Percentiles rank a stretch among this genome's conserved stretches.
Conservation (phyloP, 2,797 vertebrate genomes). For the Enteromius trimaculatus region DNA sequence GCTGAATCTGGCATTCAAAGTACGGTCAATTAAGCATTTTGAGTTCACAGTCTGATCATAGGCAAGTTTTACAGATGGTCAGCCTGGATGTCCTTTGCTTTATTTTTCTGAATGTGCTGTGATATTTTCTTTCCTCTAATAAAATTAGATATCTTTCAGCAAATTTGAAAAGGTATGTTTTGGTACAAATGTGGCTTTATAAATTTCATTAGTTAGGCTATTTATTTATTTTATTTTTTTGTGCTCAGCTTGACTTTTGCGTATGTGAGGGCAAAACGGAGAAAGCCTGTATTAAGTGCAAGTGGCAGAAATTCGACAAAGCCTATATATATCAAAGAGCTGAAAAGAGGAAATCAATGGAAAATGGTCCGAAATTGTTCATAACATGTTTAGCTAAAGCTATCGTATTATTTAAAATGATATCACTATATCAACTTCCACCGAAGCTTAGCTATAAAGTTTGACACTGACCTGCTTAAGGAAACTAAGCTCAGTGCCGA, state of each 20-base stretch:
- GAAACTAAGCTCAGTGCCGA: background rate
- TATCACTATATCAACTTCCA: background rate
- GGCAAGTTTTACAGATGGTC: background rate
- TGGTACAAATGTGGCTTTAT: background rate
- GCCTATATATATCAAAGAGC: background rate
- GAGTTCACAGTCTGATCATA: conserved; percentile 13
- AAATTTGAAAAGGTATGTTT: background rate
- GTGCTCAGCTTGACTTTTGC: background rate
- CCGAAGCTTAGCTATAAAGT: background rate
- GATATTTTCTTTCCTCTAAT: background rate
- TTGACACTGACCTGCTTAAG: conserved; percentile 3
- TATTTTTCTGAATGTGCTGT: background rate
- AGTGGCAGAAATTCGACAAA: conserved; percentile 1
- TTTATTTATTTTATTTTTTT: background rate
- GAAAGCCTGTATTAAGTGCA: background rate
- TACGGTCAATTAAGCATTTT: conserved; percentile 41
- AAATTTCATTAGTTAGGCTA: background rate
- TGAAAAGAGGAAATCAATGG: background rate
- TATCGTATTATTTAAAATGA: background rate
- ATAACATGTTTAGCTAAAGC: background rate
- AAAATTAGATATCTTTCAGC: background rate
- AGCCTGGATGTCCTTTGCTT: conserved; percentile 3
- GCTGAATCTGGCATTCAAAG: conserved; percentile 6
- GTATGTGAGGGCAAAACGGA: background rate
- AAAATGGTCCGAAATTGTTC: background rate